Conservation (phyloP, 2,888 invertebrate species). For the Dicycla oo region DNA sequence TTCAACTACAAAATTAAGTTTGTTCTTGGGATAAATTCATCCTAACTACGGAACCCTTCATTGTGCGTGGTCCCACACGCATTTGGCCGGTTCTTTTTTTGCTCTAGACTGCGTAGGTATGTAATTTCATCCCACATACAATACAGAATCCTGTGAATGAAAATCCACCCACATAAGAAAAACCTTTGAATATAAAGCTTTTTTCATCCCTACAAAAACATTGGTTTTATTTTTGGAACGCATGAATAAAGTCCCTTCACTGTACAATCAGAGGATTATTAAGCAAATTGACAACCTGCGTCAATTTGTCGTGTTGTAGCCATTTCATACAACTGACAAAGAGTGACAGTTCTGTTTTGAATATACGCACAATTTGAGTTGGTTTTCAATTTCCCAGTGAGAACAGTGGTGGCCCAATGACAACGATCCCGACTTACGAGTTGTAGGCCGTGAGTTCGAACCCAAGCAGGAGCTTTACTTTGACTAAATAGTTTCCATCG, state of each 20-base stretch:
- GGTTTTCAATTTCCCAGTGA: no score
- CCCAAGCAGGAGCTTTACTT: no score
- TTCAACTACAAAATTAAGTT: no score
- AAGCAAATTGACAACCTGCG: neutral
- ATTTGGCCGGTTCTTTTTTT: neutral
- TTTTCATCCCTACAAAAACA: neutral
- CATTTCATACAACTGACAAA: neutral
- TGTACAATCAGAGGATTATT: neutral
- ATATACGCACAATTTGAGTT: neutral
- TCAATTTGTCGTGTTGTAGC: neutral
- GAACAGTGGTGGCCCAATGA: no score
- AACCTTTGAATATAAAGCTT: neutral
- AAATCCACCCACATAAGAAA: neutral
- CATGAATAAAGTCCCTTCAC: neutral
- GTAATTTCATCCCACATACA: neutral
- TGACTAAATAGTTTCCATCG: no score
- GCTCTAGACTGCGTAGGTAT: neutral
- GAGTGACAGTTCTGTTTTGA: neutral
- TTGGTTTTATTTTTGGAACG: conserved; percentile 9
- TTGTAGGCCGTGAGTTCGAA: no score
- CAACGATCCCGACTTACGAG: no score
- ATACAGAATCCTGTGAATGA: neutral
- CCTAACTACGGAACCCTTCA: no score
- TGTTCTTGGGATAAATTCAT: no score
- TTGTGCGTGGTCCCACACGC: no score